Evolutionary conservation across 2,888 invertebrate genomes (phyloP).

Genomic region (Aphidius colemani): DNA sequence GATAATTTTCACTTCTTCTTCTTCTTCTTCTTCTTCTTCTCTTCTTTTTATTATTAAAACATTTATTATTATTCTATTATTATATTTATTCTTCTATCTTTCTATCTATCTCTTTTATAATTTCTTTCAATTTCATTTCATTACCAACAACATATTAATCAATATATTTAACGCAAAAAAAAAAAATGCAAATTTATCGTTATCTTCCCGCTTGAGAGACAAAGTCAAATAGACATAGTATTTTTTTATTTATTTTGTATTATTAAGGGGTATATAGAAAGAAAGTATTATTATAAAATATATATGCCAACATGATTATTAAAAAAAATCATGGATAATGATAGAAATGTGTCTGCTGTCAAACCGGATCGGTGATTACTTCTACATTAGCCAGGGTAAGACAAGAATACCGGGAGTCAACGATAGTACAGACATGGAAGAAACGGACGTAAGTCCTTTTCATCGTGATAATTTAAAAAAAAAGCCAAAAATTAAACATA

Average conservation of each 20-base stretch:
- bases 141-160: neutral
- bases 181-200: slow-evolving; percentile 18
- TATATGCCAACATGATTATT: slow-evolving; percentile 12
- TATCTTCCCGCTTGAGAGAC: slow-evolving; percentile 20
- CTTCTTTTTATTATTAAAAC: slow-evolving; percentile 4
- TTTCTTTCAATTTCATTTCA: neutral
- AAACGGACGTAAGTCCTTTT: slow-evolving; percentile 79
- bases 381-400: slow-evolving; percentile 93
- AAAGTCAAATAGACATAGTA: neutral
- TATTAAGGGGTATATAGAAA: too few species aligned
- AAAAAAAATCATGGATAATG: slow-evolving; percentile 12
- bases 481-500: too few species aligned
- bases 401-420: slow-evolving; percentile 93
- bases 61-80: slow-evolving; percentile 11
- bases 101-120: slow-evolving; percentile 5
- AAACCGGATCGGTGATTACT: slow-evolving; percentile 85
- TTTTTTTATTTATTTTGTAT: neutral
- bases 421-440: slow-evolving; percentile 87
- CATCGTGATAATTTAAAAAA: neutral
- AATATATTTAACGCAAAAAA: neutral
- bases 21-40: slow-evolving; percentile 28
- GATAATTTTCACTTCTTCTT: slow-evolving; percentile 21
- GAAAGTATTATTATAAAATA: too few species aligned
- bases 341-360: slow-evolving; percentile 82
- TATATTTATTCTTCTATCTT: slow-evolving; percentile 21